A percentile compares a stretch with the other conserved stretches of the same genome.
Conservation (phyloP, 1,140 invertebrate genomes). For the Tetragonula clypearis region DNA sequence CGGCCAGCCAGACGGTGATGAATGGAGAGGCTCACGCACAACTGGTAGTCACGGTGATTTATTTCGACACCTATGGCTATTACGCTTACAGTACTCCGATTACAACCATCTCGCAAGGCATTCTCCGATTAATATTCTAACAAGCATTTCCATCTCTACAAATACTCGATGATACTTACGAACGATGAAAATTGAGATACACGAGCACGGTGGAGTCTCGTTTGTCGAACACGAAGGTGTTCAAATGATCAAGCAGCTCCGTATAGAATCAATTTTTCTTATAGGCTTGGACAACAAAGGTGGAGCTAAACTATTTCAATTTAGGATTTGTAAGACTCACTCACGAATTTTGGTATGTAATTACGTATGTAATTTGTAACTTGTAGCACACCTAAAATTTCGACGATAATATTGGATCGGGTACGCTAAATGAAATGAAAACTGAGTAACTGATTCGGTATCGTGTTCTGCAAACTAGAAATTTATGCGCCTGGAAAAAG, state of each 20-base stretch:
- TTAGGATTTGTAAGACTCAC: no score
- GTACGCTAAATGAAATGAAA: no score
- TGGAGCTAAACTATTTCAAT: not conserved
- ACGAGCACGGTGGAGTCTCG: not conserved
- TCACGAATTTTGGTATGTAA: no score
- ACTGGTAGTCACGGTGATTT: conserved; percentile 46
- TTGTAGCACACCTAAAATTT: no score
- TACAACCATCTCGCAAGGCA: conserved; percentile 41
- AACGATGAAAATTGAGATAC: not conserved
- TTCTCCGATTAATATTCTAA: conserved; percentile 7
- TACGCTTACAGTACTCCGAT: conserved; percentile 41
- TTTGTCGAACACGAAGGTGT: not conserved
- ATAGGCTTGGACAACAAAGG: not conserved
- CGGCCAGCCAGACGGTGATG: conserved; percentile 37
- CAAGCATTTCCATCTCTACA: not conserved
- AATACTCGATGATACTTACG: not conserved
- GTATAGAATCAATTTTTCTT: not conserved
- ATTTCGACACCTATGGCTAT: conserved; percentile 38
- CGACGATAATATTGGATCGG: no score
- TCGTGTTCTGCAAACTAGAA: no score
- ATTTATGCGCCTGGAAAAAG: no score
- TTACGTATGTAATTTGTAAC: no score
- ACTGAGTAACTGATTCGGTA: no score
- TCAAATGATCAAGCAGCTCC: no score
- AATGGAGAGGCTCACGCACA: conserved; percentile 59